Percentiles rank a stretch among this genome's conserved stretches.
Evolutionary conservation across 2,113 vertebrate genomes (phyloP).

Genomic region (Procavia capensis): DNA sequence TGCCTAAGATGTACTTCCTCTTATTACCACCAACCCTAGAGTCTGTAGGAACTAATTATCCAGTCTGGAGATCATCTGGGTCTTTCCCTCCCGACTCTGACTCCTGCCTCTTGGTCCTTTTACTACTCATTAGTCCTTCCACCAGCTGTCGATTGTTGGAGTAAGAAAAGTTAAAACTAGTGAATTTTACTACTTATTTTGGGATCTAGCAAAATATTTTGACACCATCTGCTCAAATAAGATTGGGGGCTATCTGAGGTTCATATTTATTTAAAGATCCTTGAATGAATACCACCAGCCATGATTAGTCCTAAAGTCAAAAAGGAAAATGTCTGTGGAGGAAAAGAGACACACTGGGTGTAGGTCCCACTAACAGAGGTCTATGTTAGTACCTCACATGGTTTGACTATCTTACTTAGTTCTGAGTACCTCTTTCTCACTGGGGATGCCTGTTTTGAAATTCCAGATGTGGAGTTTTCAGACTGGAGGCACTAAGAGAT

Average conservation of each 20-base stretch:
- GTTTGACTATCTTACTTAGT: neutral
- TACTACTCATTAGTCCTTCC: neutral
- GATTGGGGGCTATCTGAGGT: neutral
- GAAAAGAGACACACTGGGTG: neutral
- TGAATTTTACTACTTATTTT: neutral
- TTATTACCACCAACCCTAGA: neutral
- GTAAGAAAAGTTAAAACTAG: neutral
- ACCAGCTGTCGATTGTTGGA: neutral
- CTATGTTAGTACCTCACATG: neutral
- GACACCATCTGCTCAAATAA: neutral
- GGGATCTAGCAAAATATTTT: conserved; percentile 36
- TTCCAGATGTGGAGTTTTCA: conserved; percentile 8
- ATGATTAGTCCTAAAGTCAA: neutral
- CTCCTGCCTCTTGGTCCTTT: neutral
- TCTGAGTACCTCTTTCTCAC: neutral
- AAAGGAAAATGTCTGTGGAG: neutral
- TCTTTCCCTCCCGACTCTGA: neutral
- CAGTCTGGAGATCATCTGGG: neutral
- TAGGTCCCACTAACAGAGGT: neutral
- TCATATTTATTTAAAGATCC: conserved; percentile 6
- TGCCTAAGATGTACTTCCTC: neutral
- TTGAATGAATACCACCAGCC: neutral
- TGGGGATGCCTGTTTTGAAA: neutral
- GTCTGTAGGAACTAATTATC: neutral
- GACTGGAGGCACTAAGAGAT: neutral